Percentiles rank a stretch among this genome's conserved stretches.
Conservation (phyloP, 2,797 vertebrate genomes). For the Momotus momota region DNA sequence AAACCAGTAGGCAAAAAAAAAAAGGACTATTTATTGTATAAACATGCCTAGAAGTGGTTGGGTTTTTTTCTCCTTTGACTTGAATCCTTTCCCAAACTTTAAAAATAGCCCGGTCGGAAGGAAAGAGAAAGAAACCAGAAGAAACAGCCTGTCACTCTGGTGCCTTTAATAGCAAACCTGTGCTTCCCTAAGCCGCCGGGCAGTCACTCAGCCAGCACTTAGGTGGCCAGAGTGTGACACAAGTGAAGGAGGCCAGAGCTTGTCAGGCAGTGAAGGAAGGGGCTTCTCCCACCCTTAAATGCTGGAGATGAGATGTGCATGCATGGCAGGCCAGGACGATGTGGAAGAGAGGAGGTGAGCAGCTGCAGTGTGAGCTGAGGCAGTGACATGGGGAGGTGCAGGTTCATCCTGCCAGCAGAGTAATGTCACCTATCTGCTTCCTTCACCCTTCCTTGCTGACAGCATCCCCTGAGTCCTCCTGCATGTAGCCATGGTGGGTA, state of each 20-base stretch:
- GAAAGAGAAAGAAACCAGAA: background rate
- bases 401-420: background rate
- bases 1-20: background rate
- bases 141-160: background rate
- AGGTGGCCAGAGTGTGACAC: rapidly evolving
- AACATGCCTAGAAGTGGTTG: background rate
- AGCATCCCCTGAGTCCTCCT: rapidly evolving
- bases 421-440: rapidly evolving
- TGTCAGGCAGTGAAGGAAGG: background rate
- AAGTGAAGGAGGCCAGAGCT: background rate
- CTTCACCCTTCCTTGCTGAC: background rate
- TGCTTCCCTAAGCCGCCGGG: background rate
- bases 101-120: background rate
- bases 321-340: rapidly evolving
- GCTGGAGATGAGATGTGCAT: background rate
- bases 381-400: background rate
- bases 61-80: background rate
- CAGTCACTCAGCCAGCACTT: background rate
- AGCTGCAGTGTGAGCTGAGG: background rate
- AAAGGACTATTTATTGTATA: background rate
- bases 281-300: background rate
- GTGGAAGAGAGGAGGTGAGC: background rate
- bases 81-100: slow-evolving; percentile 8
- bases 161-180: background rate
- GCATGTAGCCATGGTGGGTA: background rate